Conservation (phyloP, 2,888 invertebrate genomes). For the Adelognathus sp. region DNA sequence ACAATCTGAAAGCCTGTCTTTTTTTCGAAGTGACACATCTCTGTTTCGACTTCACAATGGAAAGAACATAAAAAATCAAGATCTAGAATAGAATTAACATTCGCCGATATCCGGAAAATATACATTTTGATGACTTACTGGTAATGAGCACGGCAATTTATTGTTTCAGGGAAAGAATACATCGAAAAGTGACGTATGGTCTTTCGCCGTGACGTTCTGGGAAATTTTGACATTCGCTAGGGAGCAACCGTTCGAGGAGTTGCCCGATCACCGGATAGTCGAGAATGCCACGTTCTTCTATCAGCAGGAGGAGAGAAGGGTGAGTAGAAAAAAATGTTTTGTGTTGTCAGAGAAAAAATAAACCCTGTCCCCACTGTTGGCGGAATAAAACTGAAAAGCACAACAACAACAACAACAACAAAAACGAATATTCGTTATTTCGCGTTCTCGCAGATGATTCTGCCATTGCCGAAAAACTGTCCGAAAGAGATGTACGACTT, state of each 20-base stretch:
- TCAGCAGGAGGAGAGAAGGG: constrained; percentile 88
- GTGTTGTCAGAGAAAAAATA: not conserved
- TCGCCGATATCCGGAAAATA: not conserved
- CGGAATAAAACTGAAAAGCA: not conserved
- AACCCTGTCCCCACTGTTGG: not conserved
- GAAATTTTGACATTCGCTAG: constrained; percentile 92
- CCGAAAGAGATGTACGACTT: constrained; percentile 93
- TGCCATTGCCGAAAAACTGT: constrained; percentile 89
- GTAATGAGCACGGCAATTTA: not conserved
- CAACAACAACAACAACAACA: no score
- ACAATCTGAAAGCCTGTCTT: no score
- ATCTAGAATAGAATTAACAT: no score
- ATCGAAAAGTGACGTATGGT: constrained; percentile 93
- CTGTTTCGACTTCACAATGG: no score
- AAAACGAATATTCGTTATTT: constrained; percentile 1
- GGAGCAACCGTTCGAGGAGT: constrained; percentile 91
- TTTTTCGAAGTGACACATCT: no score
- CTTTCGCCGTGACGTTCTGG: constrained; percentile 94
- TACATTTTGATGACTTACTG: not conserved
- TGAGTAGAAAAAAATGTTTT: constrained; percentile 78
- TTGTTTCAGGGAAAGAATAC: constrained; percentile 88
- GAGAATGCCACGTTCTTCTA: constrained; percentile 92
- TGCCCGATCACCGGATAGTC: constrained; percentile 91
- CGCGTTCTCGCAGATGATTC: constrained; percentile 76
- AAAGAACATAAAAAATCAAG: no score